phyloP scores from a whole-genome alignment of 2,113 vertebrate species.

The Notiomystis cincta region DNA sequence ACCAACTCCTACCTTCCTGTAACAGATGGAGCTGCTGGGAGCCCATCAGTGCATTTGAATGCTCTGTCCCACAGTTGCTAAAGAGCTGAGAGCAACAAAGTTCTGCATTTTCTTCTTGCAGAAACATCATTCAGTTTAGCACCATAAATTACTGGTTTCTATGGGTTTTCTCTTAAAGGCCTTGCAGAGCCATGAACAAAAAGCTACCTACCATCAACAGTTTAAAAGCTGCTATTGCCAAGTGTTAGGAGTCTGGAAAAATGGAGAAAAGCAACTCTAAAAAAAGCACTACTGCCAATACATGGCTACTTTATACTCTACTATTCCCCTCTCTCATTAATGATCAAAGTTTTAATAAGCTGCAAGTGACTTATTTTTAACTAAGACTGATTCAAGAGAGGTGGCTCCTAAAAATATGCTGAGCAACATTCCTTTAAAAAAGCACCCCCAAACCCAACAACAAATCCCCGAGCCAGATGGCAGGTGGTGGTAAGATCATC shows the following conservation, averaged over 20 bases:
- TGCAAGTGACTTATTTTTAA: not conserved
- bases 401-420: constrained; percentile 10
- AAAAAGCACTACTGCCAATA: not conserved
- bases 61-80: not conserved
- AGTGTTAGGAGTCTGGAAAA: not conserved
- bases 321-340: not conserved
- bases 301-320: not conserved
- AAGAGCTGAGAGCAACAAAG: not conserved
- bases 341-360: not conserved
- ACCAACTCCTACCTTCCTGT: not conserved
- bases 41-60: not conserved
- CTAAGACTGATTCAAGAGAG: not conserved
- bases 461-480: constrained; percentile 41
- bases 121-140: not conserved
- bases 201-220: not conserved
- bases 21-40: constrained; percentile 51
- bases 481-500: constrained; percentile 6
- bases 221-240: not conserved
- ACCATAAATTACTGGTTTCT: not conserved
- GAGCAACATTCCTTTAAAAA: not conserved
- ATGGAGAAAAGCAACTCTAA: not conserved
- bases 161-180: not conserved
- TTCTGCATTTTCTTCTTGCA: not conserved
- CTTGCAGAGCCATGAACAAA: not conserved
- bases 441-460: not conserved